phyloP scores from a whole-genome alignment of 2,797 vertebrate genomes.

The Acrossocheilus fasciatus region DNA sequence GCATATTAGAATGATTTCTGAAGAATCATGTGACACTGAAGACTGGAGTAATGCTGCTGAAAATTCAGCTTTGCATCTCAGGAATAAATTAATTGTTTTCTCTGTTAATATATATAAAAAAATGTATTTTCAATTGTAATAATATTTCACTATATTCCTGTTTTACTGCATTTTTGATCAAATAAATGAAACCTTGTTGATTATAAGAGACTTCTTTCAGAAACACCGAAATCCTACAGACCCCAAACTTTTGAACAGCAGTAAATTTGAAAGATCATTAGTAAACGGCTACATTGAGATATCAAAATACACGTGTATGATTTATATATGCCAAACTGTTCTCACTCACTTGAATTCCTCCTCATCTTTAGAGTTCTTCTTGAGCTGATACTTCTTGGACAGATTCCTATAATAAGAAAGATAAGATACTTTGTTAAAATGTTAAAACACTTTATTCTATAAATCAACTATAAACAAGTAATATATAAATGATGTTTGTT shows the following conservation, averaged over 20 bases:
- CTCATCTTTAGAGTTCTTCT: slow-evolving; percentile 93
- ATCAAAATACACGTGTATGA: neutral
- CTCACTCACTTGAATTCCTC: slow-evolving; percentile 90
- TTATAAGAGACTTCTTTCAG: neutral
- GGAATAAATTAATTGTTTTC: neutral
- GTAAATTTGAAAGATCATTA: neutral
- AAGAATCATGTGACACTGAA: neutral
- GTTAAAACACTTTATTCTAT: neutral
- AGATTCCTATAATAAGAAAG: slow-evolving; percentile 82
- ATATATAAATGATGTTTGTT: neutral
- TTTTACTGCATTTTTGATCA: neutral
- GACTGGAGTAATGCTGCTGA: neutral
- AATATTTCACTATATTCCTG: neutral
- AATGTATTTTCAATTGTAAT: neutral
- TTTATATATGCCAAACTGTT: neutral
- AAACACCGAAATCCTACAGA: neutral
- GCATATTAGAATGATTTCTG: neutral
- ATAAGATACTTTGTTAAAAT: neutral
- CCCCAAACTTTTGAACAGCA: neutral
- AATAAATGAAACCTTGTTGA: neutral
- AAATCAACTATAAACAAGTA: neutral
- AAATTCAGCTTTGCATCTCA: neutral
- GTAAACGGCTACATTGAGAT: neutral
- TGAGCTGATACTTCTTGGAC: slow-evolving; percentile 96
- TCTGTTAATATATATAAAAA: neutral